Base-by-base conservation (phyloP, 2,888 invertebrate species). In the Trichogramma evanescens region DNA sequence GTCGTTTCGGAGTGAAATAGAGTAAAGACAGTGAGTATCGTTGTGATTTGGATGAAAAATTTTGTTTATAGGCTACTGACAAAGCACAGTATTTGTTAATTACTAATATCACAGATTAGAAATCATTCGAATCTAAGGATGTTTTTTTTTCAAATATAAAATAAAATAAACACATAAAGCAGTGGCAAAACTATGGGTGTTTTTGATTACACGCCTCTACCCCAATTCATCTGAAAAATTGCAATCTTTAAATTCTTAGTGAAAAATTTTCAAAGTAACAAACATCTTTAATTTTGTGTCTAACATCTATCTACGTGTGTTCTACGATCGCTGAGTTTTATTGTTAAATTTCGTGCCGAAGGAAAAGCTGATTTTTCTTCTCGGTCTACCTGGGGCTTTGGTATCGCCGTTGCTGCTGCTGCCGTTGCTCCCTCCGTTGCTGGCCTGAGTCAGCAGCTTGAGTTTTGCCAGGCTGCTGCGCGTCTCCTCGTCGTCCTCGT, bases 341-440 rank as follows among this genome's bases (percentile, higher is more conserved):
- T 77, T 72, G 53, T 79, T 75, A 71, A 82, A 81, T 80, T 87
- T 87, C 68, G 87, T 87, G 71, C 86, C 87, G 69, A 86, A 86
- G 81, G 86, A 86, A 83, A 88, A 88, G 70, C 87, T 84, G 76
- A 88, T 88, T 79, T 86, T 86, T 81, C 85, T 84, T 75, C 81
- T 81, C 78, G 82, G 82, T 87, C 86, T 86, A 86, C 84, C 87
- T 86, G 87, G 84, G 80, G 82, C 81, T 69, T 62, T 62, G 49
- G 9, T 44, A 40, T 26, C 43, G 26, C 43, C 52, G 6, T 26
- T 38, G 13, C 46, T 40, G n/a, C 46, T 8, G 10, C 8, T 13
- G 10, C 41, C 10, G 55, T 49, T 46, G 46, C 26, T 48, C 1
- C 6, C 51, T 48, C 5, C n/a, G 13, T 38, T 45, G 67, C 70